Percentiles rank a stretch among this genome's conserved stretches.
Evolutionary conservation across 2,888 invertebrate species (phyloP).

Genomic region (Caenorhabditis auriculariae): DNA sequence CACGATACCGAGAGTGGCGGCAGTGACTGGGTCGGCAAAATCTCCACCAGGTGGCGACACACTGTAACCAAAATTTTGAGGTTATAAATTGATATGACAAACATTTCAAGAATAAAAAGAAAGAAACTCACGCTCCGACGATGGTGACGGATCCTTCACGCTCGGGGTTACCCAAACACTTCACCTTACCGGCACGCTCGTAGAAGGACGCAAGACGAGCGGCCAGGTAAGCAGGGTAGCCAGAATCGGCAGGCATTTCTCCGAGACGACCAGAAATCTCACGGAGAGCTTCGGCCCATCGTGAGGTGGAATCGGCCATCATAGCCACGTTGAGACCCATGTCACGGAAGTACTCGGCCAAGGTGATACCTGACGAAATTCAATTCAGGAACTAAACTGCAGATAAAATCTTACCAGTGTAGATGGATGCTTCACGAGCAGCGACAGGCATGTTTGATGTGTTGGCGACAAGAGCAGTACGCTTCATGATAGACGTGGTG

Average conservation of each 20-base stretch:
- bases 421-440: slow-evolving; percentile 98
- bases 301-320: slow-evolving; percentile 99
- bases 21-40: slow-evolving; percentile 99
- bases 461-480: slow-evolving; percentile 97
- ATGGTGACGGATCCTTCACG: slow-evolving; percentile 98
- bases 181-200: slow-evolving; percentile 96
- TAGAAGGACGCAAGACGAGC: slow-evolving; percentile 98
- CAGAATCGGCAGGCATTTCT: slow-evolving; percentile 97
- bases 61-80: slow-evolving; percentile 23
- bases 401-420: too few species aligned
- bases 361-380: slow-evolving; percentile 81
- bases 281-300: slow-evolving; percentile 99
- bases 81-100: slow-evolving; percentile 9
- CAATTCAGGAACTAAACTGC: too few species aligned
- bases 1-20: slow-evolving; percentile 94
- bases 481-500: slow-evolving; percentile 97
- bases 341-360: slow-evolving; percentile 84
- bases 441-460: slow-evolving; percentile 99
- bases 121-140: slow-evolving; percentile 80
- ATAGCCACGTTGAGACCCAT: slow-evolving; percentile 99
- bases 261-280: slow-evolving; percentile 97
- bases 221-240: slow-evolving; percentile 98
- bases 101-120: not conserved
- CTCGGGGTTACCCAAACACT: slow-evolving; percentile 75
- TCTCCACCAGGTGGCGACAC: slow-evolving; percentile 99